Evolutionary conservation across 2,888 invertebrate genomes (phyloP), one percentile per base, ranked within the genome.

Genomic region (Chloroclystis v-ata): DNA sequence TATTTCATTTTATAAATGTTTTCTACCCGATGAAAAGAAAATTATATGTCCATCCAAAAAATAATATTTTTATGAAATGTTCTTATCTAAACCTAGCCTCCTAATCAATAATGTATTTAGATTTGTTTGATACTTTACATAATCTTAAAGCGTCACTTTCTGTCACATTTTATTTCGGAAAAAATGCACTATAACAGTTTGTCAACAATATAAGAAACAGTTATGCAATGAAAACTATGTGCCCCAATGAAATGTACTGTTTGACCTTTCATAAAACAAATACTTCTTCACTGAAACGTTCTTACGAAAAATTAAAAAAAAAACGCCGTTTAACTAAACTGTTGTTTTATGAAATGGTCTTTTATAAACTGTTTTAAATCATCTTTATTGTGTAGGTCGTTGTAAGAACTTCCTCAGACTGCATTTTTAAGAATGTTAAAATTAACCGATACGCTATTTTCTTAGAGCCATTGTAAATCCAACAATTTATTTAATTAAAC

Each of bases 401-500:
- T 28, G 12, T 35, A 28, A 28, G 42, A 28, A 20, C 13, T 28
- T 35, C 20, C 35, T 26, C 14, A 28, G 16, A 33, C 14, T 16
- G 30, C 10, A 28, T 37, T 25, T 37, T 13, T 37, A 25, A 26
- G 7, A 37, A 37, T 37, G 37, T 25, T 37, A 13, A 24, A 13
- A 33, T 20, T 10, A 35, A 35, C 35, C 35, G 20, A 37, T 26
- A 49, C 32, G 49, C 41, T 51, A 47, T 54, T 51, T 38, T 47
- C 49, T 14, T 24, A 48, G 39, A 46, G 35, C 47, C 46, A 47
- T 53, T 53, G 46, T 53, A 52, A 52, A 53, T 46, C 45, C 49
- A 43, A 49, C 47, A 47, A 48, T 46, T 54, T 54, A 56, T 56
- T 56, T 54, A 49, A 56, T 48, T 54, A 56, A 54, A 56, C 32